Conservation (phyloP, 2,888 invertebrate genomes). For the Eudasyphora cyanicolor region DNA sequence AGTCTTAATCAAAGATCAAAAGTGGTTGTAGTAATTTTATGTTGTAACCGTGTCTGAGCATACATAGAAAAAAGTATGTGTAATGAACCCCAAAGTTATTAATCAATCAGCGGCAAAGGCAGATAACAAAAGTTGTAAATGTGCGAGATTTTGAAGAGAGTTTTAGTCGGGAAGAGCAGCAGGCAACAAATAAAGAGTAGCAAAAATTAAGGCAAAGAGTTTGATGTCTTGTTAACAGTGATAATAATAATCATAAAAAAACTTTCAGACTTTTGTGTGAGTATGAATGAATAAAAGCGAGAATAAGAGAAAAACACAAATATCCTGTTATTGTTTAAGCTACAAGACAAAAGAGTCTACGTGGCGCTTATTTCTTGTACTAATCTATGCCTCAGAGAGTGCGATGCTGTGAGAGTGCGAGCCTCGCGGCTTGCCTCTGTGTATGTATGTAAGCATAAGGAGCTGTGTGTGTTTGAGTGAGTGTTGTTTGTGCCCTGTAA, state of each 20-base stretch:
- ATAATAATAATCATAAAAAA: background rate
- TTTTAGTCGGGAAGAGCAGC: too few species aligned
- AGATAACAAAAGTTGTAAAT: background rate
- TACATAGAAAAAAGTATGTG: background rate
- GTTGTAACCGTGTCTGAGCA: background rate
- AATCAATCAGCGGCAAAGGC: background rate
- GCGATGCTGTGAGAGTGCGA: background rate
- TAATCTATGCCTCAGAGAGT: background rate
- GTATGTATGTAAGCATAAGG: background rate
- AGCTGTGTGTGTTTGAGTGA: background rate
- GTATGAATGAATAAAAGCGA: background rate
- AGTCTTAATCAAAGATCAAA: background rate
- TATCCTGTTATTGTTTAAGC: background rate
- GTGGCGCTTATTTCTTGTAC: background rate
- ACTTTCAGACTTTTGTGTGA: background rate
- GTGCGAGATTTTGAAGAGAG: too few species aligned
- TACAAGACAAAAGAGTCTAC: background rate
- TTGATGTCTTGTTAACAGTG: too few species aligned
- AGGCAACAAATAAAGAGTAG: background rate
- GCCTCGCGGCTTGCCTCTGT: background rate
- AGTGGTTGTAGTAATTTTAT: background rate
- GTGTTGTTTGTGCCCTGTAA: background rate
- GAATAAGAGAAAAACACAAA: background rate
- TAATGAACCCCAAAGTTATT: background rate
- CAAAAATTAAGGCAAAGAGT: background rate